Conservation (phyloP, 2,888 invertebrate genomes). For the Mylabris sibirica region DNA sequence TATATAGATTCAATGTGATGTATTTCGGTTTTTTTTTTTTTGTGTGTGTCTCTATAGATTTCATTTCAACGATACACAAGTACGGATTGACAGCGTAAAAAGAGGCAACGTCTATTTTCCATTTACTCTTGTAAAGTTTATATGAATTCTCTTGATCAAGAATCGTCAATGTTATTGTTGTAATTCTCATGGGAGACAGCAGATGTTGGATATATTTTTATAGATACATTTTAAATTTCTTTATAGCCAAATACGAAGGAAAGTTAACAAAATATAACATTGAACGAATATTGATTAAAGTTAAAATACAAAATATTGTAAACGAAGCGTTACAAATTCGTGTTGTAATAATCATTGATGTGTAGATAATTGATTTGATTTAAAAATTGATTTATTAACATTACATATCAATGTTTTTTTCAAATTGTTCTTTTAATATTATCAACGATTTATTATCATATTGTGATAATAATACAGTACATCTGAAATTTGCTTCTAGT, state of each 20-base stretch:
- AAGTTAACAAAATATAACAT: background rate
- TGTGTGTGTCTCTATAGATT: background rate
- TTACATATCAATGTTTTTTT: no score
- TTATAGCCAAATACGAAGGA: background rate
- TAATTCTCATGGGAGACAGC: background rate
- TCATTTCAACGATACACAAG: background rate
- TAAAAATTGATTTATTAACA: background rate
- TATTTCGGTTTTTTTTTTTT: background rate
- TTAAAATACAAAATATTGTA: background rate
- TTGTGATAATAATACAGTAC: background rate
- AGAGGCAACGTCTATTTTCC: background rate
- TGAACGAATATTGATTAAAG: background rate
- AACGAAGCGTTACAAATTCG: no score
- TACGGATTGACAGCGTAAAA: background rate
- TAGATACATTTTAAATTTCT: background rate
- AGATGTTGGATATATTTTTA: background rate
- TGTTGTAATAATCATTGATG: no score
- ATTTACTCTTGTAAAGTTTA: background rate
- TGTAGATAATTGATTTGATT: no score
- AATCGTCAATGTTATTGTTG: background rate
- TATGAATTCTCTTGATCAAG: background rate
- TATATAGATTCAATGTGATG: background rate
- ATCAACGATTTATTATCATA: background rate
- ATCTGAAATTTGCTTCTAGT: no score
- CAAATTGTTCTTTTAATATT: background rate